Evolutionary conservation across 2,113 vertebrate species (phyloP).

Genomic region (Syngnathus scovelli): DNA sequence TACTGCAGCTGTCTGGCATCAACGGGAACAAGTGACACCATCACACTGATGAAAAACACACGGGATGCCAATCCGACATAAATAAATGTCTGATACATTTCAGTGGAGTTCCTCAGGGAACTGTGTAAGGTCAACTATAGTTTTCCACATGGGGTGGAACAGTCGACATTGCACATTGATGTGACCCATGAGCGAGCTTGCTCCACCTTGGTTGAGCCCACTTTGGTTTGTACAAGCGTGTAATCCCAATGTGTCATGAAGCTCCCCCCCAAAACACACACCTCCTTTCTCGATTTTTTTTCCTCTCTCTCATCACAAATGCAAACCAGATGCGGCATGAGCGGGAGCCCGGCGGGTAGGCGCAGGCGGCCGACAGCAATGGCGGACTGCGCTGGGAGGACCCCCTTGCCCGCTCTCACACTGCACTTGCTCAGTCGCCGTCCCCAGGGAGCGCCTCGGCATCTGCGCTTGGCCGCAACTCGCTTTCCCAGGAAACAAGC

Average conservation of each 20-base stretch:
- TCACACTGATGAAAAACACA: too few relatives aligned
- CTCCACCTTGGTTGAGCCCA: conserved; percentile 34
- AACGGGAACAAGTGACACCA: background rate
- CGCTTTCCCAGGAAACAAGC: conserved; percentile 89
- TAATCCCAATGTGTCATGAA: conserved; percentile 70
- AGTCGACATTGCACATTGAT: too few relatives aligned
- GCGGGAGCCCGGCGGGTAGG: conserved; percentile 53
- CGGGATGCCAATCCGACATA: background rate
- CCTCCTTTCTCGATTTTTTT: conserved; percentile 22
- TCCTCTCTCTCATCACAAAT: conserved; percentile 66
- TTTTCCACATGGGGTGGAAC: background rate
- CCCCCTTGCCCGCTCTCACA: conserved; percentile 54
- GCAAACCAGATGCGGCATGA: conserved; percentile 67
- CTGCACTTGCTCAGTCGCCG: conserved; percentile 71
- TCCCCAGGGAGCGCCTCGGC: conserved; percentile 77
- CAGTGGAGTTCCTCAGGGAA: background rate
- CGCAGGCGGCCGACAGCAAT: conserved; percentile 59
- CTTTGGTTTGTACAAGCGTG: conserved; percentile 54
- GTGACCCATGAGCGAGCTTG: background rate
- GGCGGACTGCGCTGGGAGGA: background rate
- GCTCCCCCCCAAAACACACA: conserved; percentile 24
- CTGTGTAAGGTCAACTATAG: background rate
- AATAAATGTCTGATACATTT: background rate
- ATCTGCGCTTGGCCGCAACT: conserved; percentile 83
- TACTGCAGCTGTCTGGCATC: background rate